Evolutionary conservation across 1,140 invertebrate genomes (phyloP).

Genomic region (Eriocheir sinensis): DNA sequence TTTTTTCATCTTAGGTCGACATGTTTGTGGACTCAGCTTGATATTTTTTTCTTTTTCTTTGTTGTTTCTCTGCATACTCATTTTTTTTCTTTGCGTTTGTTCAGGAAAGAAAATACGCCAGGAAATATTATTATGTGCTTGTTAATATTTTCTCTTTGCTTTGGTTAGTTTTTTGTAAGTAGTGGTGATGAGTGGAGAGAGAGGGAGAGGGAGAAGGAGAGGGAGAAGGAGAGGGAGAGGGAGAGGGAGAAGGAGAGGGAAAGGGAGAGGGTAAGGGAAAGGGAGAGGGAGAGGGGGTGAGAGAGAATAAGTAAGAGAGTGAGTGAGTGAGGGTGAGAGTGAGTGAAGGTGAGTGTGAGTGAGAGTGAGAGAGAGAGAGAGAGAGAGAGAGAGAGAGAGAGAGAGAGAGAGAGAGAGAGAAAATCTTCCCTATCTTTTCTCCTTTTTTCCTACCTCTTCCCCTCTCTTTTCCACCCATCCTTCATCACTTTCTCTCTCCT

Average conservation of each 20-base stretch:
- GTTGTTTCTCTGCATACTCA: no score
- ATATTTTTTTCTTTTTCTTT: no score
- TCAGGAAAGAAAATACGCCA: no score
- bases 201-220: not conserved
- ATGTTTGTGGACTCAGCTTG: not conserved
- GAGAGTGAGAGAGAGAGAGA: not conserved
- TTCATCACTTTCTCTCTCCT: not conserved
- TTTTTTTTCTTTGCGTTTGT: no score
- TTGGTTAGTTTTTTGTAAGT: no score
- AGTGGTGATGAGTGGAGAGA: not conserved
- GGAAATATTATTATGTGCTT: not conserved
- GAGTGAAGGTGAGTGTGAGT: not conserved
- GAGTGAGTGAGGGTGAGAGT: not conserved
- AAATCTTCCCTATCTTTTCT: not conserved
- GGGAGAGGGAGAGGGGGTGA: not conserved
- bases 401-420: not conserved
- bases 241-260: not conserved
- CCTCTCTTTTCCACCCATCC: not conserved
- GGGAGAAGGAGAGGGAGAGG: slow-evolving; percentile 1
- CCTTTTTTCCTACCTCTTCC: not conserved
- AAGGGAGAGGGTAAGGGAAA: not conserved
- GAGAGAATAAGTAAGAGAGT: not conserved
- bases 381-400: not conserved
- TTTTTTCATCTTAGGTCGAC: not conserved
- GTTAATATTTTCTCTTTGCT: not conserved